A percentile compares a stretch with the other conserved stretches of the same genome.
Conservation (phyloP, 37 sponge, comb jelly and placozoan genomes). For the Axinella damicornis region DNA sequence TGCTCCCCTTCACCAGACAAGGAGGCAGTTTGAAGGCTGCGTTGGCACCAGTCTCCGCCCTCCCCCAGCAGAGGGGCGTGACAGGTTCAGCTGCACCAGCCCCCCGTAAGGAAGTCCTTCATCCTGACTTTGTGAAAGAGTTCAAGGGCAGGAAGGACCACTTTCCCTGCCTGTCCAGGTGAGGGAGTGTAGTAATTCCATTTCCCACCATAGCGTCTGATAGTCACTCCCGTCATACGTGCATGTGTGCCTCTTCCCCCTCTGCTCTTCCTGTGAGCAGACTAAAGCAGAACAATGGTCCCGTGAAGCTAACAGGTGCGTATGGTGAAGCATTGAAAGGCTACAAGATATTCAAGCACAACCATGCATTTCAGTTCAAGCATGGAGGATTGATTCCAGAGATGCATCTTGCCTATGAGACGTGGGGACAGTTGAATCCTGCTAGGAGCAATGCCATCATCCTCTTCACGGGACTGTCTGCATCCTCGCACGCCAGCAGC, state of each 20-base stretch:
- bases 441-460: conserved; percentile 65
- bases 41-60: no score
- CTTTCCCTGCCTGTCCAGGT: conserved; percentile 1
- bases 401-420: conserved; percentile 79
- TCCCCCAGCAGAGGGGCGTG: no score
- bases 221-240: no score
- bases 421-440: conserved; percentile 79
- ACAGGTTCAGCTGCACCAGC: no score
- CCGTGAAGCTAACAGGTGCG: conserved; percentile 32
- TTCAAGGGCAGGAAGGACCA: neutral
- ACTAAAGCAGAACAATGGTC: conserved; percentile 34
- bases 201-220: no score
- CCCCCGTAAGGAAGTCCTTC: no score
- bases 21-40: no score
- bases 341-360: conserved; percentile 36
- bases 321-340: conserved; percentile 76
- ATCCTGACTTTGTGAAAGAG: no score
- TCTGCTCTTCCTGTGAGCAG: neutral
- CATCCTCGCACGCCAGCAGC: conserved; percentile 85
- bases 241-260: no score
- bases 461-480: conserved; percentile 73
- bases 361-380: conserved; percentile 54
- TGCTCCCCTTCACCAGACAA: no score
- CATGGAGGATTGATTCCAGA: conserved; percentile 72
- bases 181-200: no score